Conservation (phyloP, 1,140 invertebrate species). For the Leptinotarsa undecemlineata region DNA sequence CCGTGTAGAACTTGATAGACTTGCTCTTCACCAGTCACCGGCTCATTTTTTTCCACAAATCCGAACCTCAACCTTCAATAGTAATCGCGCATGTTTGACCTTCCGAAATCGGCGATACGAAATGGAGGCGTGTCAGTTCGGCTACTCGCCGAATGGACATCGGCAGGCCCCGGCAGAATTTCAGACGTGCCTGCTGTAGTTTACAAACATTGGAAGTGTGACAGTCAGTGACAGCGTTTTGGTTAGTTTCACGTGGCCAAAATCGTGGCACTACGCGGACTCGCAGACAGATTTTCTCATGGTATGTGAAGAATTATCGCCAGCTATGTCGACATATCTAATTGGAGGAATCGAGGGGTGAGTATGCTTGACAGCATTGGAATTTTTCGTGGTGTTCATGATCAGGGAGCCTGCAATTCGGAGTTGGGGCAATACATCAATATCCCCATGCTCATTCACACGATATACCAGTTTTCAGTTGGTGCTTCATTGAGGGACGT, state of each 20-base stretch:
- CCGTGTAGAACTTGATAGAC: too few species aligned
- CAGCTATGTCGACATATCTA: neutral
- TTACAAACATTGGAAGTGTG: neutral
- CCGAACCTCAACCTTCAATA: too few species aligned
- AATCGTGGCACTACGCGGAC: neutral
- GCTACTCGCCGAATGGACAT: neutral
- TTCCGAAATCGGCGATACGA: neutral
- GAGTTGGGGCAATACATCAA: neutral
- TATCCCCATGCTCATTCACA: neutral
- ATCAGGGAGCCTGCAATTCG: too few species aligned
- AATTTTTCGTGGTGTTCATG: too few species aligned
- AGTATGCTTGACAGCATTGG: neutral
- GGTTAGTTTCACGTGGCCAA: neutral
- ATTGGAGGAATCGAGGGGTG: slow-evolving; percentile 13
- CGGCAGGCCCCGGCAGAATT: neutral
- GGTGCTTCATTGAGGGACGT: neutral
- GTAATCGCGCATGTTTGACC: neutral
- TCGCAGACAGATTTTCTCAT: slow-evolving; percentile 7
- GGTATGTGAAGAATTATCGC: slow-evolving; percentile 7
- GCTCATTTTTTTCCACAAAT: too few species aligned
- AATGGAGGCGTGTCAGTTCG: neutral
- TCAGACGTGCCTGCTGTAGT: neutral
- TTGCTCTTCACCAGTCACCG: too few species aligned
- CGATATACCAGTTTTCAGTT: neutral
- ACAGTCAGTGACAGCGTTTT: neutral